Conservation (phyloP, 1,140 invertebrate genomes). For the Zaprionus capensis region DNA sequence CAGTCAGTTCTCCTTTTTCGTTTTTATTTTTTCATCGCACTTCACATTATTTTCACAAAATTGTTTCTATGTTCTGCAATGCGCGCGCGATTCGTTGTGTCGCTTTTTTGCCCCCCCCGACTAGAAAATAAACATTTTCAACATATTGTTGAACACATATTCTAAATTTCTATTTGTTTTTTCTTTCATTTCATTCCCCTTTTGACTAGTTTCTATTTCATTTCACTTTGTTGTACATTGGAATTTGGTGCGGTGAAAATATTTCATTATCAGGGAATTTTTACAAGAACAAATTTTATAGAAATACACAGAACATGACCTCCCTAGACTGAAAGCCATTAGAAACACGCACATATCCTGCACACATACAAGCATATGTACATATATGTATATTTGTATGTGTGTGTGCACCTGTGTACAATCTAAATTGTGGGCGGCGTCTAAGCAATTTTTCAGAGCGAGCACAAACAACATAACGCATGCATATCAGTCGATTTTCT, state of each 20-base stretch:
- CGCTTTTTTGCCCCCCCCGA: background rate
- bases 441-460: conserved; percentile 40
- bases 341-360: conserved; percentile 49
- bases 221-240: conserved; percentile 34
- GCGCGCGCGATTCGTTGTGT: background rate
- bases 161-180: conserved; percentile 31
- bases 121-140: conserved; percentile 50
- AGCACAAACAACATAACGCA: conserved; percentile 40
- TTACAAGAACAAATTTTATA: conserved; percentile 22
- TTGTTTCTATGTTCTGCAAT: conserved; percentile 49
- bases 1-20: background rate
- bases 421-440: conserved; percentile 6
- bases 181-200: conserved; percentile 1
- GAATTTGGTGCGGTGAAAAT: conserved; percentile 36
- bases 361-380: background rate
- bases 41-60: conserved; percentile 52
- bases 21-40: conserved; percentile 35
- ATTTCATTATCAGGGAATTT: conserved; percentile 50
- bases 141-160: conserved; percentile 65
- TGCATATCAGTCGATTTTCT: conserved; percentile 35
- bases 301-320: conserved; percentile 21
- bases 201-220: conserved; percentile 23
- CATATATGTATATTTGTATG: background rate
- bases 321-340: conserved; percentile 39
- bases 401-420: conserved; percentile 7